Evolutionary conservation across 2,888 invertebrate genomes (phyloP), one percentile per base, ranked within the genome.

Genomic region (Coenonympha glycerion): DNA sequence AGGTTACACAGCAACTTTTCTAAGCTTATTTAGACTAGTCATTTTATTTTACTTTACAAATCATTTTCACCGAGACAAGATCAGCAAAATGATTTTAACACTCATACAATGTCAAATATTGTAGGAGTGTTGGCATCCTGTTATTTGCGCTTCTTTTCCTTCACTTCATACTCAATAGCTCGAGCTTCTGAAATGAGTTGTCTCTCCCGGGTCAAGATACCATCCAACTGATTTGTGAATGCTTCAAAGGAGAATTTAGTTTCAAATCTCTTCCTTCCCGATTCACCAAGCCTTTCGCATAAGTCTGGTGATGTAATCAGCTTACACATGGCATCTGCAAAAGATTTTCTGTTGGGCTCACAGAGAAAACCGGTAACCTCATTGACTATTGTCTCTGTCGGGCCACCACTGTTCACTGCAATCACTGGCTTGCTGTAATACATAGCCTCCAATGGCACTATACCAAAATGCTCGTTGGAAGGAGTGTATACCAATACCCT

Each of bases 361-460:
- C 95, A 94, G 1, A 97, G 81, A 65, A 91, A 95, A 1, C 97
- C 97, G 0, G 95, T 96, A 0, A 91, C 88, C 44, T 90, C 91
- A 81, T 95, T 88, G 0, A 91, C 86, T 40, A 99, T 89, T 0
- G 99, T 98, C 79, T 99, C 99, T 1, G 91, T 91, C 0, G 99
- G 99, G 0, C 99, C 99, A 19, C 99, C 99, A 66, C 95, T 95
- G 66, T 96, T 94, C 0, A 95, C 93, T 0, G 99, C 99, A 59
- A 99, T 92, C 0, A 99, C 98, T 3, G 99, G 98, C 68, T 95
- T 95, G 3, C 90, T 89, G 72, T 93, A 92, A 71, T 95, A 95
- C 99, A 99, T 99, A 0, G 98, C 98, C 88, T 99, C 99, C 47
- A 99, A 87, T 0, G 99, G 99, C 6, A 99, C 99, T 65, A 99